Conservation (phyloP, 2,113 vertebrate species). For the Rhabdomys dilectus region DNA sequence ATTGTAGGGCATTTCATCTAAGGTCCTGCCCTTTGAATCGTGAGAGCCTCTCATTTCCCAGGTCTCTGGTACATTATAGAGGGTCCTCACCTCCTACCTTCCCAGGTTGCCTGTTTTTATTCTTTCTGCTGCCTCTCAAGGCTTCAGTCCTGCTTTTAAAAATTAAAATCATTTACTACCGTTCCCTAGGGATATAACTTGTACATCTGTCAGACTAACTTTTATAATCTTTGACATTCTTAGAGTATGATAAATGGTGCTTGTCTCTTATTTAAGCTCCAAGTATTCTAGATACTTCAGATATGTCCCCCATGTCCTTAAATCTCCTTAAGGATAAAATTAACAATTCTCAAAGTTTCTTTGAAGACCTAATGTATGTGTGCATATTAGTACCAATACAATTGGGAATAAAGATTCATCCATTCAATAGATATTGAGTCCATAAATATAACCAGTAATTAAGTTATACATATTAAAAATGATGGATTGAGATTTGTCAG, state of each 20-base stretch:
- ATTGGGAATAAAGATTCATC: neutral
- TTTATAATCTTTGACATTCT: constrained; percentile 64
- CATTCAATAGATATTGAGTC: neutral
- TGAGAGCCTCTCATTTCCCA: too few relatives aligned
- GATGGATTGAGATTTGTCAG: neutral
- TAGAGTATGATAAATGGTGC: constrained; percentile 71
- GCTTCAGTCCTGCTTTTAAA: too few relatives aligned
- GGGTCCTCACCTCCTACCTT: too few relatives aligned
- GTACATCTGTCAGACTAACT: constrained; percentile 68
- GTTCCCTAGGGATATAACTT: constrained; percentile 36
- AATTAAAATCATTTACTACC: constrained; percentile 48
- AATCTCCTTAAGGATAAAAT: neutral
- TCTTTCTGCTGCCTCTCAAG: too few relatives aligned
- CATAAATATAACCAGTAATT: constrained; percentile 54
- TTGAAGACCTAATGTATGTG: neutral
- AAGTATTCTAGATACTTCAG: constrained; percentile 38
- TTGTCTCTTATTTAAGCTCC: constrained; percentile 73
- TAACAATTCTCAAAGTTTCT: neutral
- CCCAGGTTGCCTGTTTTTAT: too few relatives aligned
- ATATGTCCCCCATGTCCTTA: neutral
- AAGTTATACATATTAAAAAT: constrained; percentile 5
- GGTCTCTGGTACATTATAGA: too few relatives aligned
- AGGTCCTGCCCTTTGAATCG: too few relatives aligned
- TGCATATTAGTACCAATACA: neutral
- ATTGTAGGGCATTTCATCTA: too few relatives aligned